These are phyloP conservation scores for Ichneumoninae sp. DNA, from an alignment of 2,888 invertebrate genomes.

Conservation along the genomic window DNA sequence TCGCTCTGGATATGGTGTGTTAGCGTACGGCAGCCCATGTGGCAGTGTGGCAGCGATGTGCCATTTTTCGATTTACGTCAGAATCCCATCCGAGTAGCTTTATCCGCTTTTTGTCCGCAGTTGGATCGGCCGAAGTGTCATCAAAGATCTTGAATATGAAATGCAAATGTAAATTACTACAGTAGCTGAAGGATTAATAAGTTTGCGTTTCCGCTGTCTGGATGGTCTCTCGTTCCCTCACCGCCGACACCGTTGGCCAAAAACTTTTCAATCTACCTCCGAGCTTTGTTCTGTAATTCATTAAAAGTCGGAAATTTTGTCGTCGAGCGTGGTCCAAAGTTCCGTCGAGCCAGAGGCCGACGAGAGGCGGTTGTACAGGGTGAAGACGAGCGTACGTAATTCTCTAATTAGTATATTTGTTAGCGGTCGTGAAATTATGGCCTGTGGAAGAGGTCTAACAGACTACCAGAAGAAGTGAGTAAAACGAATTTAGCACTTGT, in stretches of 20 bases:
- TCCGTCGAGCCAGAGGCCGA: conserved; percentile 11
- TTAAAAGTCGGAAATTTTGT: conserved; percentile 69
- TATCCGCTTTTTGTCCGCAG: not conserved
- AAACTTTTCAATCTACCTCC: conserved; percentile 62
- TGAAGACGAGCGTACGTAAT: conserved; percentile 62
- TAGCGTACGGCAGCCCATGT: too few species aligned
- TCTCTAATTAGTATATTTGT: conserved; percentile 75
- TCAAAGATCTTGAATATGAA: not conserved
- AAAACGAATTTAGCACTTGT: conserved; percentile 67
- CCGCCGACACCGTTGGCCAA: not conserved
- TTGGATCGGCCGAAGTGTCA: not conserved
- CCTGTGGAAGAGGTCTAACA: not conserved
- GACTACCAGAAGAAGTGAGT: conserved; percentile 42
- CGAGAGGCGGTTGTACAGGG: conserved; percentile 37
- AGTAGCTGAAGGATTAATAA: not conserved
- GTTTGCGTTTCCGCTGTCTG: not conserved
- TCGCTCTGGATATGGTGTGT: too few species aligned
- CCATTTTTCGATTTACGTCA: not conserved
- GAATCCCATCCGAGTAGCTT: not conserved
- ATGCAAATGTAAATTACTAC: not conserved
- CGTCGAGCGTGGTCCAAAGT: conserved; percentile 19
- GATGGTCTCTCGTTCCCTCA: not conserved
- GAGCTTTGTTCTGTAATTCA: conserved; percentile 71
- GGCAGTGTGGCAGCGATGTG: too few species aligned
- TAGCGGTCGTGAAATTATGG: conserved; percentile 64